Percentiles rank a stretch among this genome's conserved stretches.
Evolutionary conservation across 2,888 invertebrate genomes (phyloP).

Genomic region (Harpagoxenus sublaevis): DNA sequence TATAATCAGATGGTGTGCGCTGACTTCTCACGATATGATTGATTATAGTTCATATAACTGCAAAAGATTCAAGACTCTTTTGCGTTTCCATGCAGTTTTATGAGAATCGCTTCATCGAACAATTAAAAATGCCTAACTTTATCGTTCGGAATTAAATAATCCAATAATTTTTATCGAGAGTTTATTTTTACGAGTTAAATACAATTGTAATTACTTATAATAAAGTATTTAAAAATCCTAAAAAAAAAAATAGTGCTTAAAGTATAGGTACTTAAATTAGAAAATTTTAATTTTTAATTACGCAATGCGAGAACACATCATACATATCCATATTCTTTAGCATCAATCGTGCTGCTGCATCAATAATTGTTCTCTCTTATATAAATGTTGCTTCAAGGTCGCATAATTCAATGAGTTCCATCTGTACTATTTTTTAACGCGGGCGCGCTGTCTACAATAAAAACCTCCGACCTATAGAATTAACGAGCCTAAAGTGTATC

Average conservation of each 20-base stretch:
- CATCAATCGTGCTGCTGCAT: background rate
- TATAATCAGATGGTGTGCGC: constrained; percentile 60
- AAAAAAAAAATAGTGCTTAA: no score
- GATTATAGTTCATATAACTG: constrained; percentile 58
- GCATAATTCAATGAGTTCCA: background rate
- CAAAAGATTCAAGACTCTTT: background rate
- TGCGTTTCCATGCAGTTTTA: background rate
- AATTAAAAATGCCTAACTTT: background rate
- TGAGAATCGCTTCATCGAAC: background rate
- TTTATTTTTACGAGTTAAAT: background rate
- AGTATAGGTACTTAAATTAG: no score
- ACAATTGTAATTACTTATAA: background rate
- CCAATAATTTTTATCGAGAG: background rate
- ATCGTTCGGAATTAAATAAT: background rate
- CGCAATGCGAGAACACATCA: background rate
- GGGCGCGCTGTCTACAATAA: constrained; percentile 13
- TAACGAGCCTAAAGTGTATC: constrained; percentile 43
- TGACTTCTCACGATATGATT: constrained; percentile 62
- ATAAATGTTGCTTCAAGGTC: background rate
- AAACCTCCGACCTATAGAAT: constrained; percentile 22
- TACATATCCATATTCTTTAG: background rate
- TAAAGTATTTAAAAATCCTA: background rate
- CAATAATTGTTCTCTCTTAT: background rate
- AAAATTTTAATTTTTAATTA: background rate
- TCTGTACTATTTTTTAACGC: constrained; percentile 6